Evolutionary conservation across 2,888 invertebrate genomes (phyloP).

Genomic region (Chromoteleia sp.): DNA sequence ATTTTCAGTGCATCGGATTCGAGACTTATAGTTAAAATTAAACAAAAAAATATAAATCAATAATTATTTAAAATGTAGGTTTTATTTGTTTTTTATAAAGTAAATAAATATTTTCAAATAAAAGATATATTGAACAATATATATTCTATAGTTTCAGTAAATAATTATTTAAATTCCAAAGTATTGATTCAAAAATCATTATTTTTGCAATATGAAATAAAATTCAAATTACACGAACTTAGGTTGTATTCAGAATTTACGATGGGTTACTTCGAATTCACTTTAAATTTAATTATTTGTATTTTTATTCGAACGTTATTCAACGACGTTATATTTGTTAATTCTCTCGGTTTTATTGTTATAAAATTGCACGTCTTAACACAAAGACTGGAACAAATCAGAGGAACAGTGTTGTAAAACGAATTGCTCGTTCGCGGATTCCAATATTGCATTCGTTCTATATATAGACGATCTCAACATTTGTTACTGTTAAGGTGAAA

Average conservation of each 20-base stretch:
- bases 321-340: background rate
- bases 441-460: constrained; percentile 26
- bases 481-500: constrained; percentile 16
- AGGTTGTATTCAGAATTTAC: background rate
- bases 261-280: background rate
- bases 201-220: too few species aligned
- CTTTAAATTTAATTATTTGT: background rate
- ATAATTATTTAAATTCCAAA: too few species aligned
- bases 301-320: background rate
- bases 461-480: constrained; percentile 12
- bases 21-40: too few species aligned
- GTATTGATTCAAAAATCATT: too few species aligned
- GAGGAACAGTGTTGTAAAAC: constrained; percentile 6
- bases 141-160: too few species aligned
- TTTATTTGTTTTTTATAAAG: too few species aligned
- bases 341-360: constrained; percentile 1
- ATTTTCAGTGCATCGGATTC: too few species aligned
- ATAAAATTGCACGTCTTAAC: constrained; percentile 17
- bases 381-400: background rate
- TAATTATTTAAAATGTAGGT: too few species aligned
- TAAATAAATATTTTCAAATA: too few species aligned
- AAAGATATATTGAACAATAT: too few species aligned
- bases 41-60: too few species aligned
- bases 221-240: too few species aligned
- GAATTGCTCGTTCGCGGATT: constrained; percentile 24